phyloP scores from a whole-genome alignment of 2,797 vertebrate genomes.

The Atherinosoma microstoma region DNA sequence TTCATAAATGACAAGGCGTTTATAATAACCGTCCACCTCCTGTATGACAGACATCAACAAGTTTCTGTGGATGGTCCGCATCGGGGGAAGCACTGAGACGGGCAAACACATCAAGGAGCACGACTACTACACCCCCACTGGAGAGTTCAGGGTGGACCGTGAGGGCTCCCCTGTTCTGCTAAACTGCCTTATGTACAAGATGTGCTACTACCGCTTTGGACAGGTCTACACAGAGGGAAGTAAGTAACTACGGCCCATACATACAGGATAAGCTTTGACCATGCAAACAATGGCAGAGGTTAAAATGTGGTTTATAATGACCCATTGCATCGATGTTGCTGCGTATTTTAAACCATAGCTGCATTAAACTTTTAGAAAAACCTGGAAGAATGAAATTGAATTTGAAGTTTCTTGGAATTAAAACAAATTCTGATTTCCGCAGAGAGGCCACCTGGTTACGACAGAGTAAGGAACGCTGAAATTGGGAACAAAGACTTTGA shows the following conservation, averaged over 20 bases:
- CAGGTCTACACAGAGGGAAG: conserved; percentile 99
- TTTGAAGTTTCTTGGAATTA: too few relatives aligned
- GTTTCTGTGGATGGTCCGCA: conserved; percentile 99
- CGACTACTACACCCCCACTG: conserved; percentile 97
- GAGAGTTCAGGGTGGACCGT: conserved; percentile 96
- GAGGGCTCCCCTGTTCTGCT: conserved; percentile 97
- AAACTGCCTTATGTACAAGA: conserved; percentile 99
- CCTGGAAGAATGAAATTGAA: background rate
- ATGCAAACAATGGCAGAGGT: background rate
- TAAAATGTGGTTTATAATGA: background rate
- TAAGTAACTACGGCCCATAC: conserved; percentile 77
- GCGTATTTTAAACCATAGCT: background rate
- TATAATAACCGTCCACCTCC: conserved; percentile 2
- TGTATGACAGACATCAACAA: conserved; percentile 94
- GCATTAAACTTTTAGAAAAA: too few relatives aligned
- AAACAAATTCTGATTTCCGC: conserved; percentile 21
- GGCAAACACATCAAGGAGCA: conserved; percentile 98
- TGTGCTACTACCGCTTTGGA: conserved; percentile 99
- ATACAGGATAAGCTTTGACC: background rate
- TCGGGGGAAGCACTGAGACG: conserved; percentile 97
- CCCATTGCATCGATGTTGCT: background rate
- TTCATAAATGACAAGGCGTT: background rate
- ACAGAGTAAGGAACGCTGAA: conserved; percentile 96
- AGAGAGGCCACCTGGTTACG: conserved; percentile 98
- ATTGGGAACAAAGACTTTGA: conserved; percentile 99